Evolutionary conservation across 2,888 invertebrate genomes (phyloP).

Genomic region (Diplazon laetatorius): DNA sequence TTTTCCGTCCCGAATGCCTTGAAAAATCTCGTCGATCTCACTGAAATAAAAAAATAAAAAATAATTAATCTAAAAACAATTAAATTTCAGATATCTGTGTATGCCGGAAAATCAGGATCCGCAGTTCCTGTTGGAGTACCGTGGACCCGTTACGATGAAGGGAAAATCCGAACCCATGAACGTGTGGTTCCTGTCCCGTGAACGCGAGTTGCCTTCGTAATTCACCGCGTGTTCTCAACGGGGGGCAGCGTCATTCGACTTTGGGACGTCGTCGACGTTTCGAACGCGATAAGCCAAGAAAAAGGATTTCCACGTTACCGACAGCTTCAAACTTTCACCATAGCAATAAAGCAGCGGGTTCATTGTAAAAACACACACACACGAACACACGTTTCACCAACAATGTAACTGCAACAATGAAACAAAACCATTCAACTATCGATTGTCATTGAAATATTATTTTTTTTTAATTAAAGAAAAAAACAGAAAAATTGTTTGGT

Average conservation of each 20-base stretch:
- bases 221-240: background rate
- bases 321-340: slow-evolving; percentile 64
- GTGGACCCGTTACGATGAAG: slow-evolving; percentile 96
- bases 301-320: slow-evolving; percentile 45
- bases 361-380: no score
- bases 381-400: no score
- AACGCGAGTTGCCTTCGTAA: slow-evolving; percentile 77
- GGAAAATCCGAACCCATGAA: slow-evolving; percentile 97
- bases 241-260: no score
- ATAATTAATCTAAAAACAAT: slow-evolving; percentile 1
- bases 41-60: no score
- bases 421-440: no score
- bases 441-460: no score
- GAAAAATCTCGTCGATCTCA: no score
- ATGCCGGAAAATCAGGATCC: slow-evolving; percentile 92
- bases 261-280: no score
- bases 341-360: slow-evolving; percentile 73
- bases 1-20: no score
- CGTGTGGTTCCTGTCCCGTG: slow-evolving; percentile 91
- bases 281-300: no score
- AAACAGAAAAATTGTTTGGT: background rate
- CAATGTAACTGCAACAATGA: slow-evolving; percentile 52
- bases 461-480: background rate
- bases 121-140: slow-evolving; percentile 91
- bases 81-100: slow-evolving; percentile 88